A percentile compares a stretch with the other conserved stretches of the same genome.
These are phyloP conservation scores for Arizona elegans DNA, from an alignment of 2,113 vertebrate species.

Conservation along the genomic window DNA sequence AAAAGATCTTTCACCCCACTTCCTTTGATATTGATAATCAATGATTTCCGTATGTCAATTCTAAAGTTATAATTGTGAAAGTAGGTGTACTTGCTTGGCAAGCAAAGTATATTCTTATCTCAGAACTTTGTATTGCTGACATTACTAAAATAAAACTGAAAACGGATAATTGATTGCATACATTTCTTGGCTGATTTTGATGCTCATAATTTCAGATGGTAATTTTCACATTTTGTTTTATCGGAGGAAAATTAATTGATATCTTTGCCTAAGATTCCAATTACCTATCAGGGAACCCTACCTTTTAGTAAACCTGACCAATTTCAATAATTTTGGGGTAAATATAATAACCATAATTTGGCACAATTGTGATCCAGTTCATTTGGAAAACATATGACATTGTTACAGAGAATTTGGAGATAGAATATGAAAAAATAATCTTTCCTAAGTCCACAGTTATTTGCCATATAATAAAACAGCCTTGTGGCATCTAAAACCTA, in stretches of 20 bases:
- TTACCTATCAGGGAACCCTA: not conserved
- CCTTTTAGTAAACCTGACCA: not conserved
- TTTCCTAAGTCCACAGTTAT: not conserved
- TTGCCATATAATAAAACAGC: not conserved
- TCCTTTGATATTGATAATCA: constrained; percentile 54
- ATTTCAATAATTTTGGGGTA: not conserved
- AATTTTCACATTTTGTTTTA: not conserved
- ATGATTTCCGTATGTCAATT: constrained; percentile 38
- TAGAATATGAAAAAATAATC: not conserved
- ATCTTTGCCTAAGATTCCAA: not conserved
- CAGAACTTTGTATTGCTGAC: not conserved
- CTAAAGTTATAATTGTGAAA: not conserved
- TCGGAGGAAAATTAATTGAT: not conserved
- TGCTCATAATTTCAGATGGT: not conserved
- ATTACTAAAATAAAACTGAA: not conserved
- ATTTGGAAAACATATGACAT: not conserved
- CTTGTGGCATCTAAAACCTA: not conserved
- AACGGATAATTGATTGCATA: not conserved
- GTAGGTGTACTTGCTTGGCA: not conserved
- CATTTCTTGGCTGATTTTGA: not conserved
- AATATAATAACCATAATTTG: not conserved
- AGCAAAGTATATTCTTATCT: constrained; percentile 28
- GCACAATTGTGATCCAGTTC: not conserved
- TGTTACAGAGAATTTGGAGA: not conserved
- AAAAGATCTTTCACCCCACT: constrained; percentile 54